A percentile compares a stretch with the other conserved stretches of the same genome.
phyloP scores from a whole-genome alignment of 2,797 vertebrate genomes.

The Nyctalus aviator region DNA sequence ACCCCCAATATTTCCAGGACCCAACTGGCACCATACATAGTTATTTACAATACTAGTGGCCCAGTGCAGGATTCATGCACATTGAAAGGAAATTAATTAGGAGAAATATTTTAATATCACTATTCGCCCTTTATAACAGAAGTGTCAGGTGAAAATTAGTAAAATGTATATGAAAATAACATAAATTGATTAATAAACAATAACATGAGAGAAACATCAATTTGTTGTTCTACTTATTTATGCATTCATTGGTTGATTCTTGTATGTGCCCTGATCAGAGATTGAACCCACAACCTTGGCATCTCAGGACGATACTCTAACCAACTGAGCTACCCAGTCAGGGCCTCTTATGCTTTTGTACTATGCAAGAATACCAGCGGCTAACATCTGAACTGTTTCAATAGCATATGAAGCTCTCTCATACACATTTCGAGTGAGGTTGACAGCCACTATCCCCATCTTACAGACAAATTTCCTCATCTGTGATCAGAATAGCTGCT shows the following conservation, averaged over 20 bases:
- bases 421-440: neutral
- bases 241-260: neutral
- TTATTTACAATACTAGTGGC: too few relatives aligned
- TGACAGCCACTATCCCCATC: neutral
- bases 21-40: too few relatives aligned
- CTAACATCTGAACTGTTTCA: neutral
- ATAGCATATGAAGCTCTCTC: neutral
- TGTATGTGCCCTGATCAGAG: neutral
- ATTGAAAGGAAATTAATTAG: too few relatives aligned
- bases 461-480: neutral
- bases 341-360: neutral
- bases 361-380: neutral
- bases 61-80: too few relatives aligned
- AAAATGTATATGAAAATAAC: too few relatives aligned
- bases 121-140: too few relatives aligned
- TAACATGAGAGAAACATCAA: neutral
- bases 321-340: neutral
- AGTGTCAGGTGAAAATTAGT: too few relatives aligned
- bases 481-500: slow-evolving; percentile 7
- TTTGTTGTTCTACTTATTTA: neutral
- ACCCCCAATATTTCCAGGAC: too few relatives aligned
- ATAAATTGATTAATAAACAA: too few relatives aligned
- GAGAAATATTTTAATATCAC: too few relatives aligned
- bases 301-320: neutral
- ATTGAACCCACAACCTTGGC: neutral